phyloP scores from a whole-genome alignment of 2,113 vertebrate genomes.

The Alouatta palliata region DNA sequence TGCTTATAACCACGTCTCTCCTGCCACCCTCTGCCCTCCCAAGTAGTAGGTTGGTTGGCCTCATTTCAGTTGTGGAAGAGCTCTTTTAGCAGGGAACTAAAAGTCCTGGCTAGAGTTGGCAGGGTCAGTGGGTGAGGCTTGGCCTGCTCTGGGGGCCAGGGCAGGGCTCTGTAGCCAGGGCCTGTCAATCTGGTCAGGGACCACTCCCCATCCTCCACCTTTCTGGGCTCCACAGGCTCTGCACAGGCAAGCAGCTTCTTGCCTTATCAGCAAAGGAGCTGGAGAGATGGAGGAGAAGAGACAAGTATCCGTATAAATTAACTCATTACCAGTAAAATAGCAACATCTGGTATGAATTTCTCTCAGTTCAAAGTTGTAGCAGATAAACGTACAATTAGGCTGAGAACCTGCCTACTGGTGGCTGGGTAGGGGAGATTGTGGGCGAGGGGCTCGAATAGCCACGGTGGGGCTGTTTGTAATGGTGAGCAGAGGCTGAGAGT shows the following conservation, averaged over 20 bases:
- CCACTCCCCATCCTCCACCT: accelerated
- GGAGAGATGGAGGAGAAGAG: neutral
- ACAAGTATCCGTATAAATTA: constrained; percentile 10
- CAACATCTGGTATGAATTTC: neutral
- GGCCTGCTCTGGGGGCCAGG: neutral
- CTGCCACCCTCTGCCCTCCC: neutral
- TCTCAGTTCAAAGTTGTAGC: neutral
- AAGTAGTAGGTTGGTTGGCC: neutral
- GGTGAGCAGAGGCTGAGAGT: neutral
- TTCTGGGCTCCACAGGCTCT: neutral
- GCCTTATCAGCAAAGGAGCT: neutral
- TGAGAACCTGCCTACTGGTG: neutral
- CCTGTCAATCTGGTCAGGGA: neutral
- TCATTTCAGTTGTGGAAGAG: neutral
- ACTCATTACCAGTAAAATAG: constrained; percentile 30
- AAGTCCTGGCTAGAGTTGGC: neutral
- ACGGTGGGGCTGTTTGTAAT: neutral
- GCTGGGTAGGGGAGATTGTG: neutral
- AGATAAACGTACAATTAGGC: neutral
- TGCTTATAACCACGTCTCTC: constrained; percentile 33
- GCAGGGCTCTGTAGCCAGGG: neutral
- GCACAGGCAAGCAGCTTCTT: neutral
- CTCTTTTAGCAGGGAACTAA: neutral
- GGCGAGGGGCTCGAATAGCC: neutral
- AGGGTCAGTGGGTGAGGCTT: neutral